phyloP scores from a whole-genome alignment of 2,113 vertebrate species.

The Cyanoderma ruficeps region DNA sequence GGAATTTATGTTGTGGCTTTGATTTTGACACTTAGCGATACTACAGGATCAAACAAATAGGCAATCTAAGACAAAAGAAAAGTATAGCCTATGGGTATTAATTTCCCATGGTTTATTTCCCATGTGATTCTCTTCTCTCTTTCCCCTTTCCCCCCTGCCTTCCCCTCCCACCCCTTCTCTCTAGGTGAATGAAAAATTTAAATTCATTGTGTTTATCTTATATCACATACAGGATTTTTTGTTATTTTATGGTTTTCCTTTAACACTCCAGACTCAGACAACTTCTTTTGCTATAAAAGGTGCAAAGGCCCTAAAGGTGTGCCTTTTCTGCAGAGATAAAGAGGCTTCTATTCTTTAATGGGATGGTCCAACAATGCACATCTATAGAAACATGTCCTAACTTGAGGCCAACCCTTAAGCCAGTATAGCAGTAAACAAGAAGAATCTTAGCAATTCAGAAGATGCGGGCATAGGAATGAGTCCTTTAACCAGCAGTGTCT shows the following conservation, averaged over 20 bases:
- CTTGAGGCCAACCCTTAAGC: neutral
- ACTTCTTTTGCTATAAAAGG: neutral
- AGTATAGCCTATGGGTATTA: neutral
- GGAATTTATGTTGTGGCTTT: neutral
- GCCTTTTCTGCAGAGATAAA: neutral
- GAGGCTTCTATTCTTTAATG: neutral
- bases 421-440: neutral
- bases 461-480: neutral
- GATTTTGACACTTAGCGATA: neutral
- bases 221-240: neutral
- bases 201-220: neutral
- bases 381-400: neutral
- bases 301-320: neutral
- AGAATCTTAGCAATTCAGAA: neutral
- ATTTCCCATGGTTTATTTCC: neutral
- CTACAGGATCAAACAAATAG: neutral
- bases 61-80: neutral
- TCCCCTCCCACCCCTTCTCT: neutral
- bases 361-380: neutral
- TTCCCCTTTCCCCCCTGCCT: neutral
- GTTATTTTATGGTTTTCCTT: neutral
- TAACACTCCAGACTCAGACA: neutral
- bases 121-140: neutral
- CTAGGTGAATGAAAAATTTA: neutral
- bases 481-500: neutral